Conservation (phyloP, 2,888 invertebrate genomes). For the Endomychus coccineus region DNA sequence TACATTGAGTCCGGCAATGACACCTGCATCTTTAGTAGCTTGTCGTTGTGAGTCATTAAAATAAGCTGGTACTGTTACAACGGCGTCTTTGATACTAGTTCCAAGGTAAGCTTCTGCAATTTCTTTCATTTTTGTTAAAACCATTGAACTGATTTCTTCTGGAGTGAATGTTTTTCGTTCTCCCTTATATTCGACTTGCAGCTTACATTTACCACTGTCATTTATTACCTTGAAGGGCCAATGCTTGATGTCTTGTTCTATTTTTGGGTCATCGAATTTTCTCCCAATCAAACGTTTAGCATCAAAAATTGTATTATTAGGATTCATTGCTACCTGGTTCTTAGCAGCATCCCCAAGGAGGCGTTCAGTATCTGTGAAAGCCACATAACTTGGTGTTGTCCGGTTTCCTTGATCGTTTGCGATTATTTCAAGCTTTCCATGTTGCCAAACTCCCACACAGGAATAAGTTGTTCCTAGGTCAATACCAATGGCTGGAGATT, state of each 20-base stretch:
- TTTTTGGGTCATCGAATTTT: slow-evolving; percentile 64
- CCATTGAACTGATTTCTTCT: slow-evolving; percentile 66
- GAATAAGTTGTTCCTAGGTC: slow-evolving; percentile 84
- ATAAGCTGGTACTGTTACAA: slow-evolving; percentile 71
- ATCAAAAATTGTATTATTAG: slow-evolving; percentile 64
- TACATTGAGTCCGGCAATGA: slow-evolving; percentile 56
- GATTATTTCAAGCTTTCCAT: slow-evolving; percentile 79
- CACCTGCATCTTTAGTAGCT: slow-evolving; percentile 78
- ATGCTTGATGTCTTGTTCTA: slow-evolving; percentile 72
- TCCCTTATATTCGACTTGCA: slow-evolving; percentile 58
- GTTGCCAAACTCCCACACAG: slow-evolving; percentile 73
- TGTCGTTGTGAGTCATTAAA: slow-evolving; percentile 65
- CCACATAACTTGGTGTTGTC: slow-evolving; percentile 82
- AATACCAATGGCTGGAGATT: slow-evolving; percentile 63
- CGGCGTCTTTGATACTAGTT: slow-evolving; percentile 58
- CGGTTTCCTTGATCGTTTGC: slow-evolving; percentile 86
- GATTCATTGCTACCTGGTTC: slow-evolving; percentile 72
- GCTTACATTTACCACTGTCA: slow-evolving; percentile 60
- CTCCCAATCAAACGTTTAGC: slow-evolving; percentile 74
- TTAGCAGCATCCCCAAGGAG: slow-evolving; percentile 83
- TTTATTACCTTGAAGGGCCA: slow-evolving; percentile 74
- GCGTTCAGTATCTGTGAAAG: slow-evolving; percentile 77
- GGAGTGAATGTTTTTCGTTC: slow-evolving; percentile 57
- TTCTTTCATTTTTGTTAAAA: slow-evolving; percentile 55
- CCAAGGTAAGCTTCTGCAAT: slow-evolving; percentile 69